These are phyloP conservation scores for Pseudoips prasinana DNA, from an alignment of 2,888 invertebrate genomes.

Conservation along the genomic window DNA sequence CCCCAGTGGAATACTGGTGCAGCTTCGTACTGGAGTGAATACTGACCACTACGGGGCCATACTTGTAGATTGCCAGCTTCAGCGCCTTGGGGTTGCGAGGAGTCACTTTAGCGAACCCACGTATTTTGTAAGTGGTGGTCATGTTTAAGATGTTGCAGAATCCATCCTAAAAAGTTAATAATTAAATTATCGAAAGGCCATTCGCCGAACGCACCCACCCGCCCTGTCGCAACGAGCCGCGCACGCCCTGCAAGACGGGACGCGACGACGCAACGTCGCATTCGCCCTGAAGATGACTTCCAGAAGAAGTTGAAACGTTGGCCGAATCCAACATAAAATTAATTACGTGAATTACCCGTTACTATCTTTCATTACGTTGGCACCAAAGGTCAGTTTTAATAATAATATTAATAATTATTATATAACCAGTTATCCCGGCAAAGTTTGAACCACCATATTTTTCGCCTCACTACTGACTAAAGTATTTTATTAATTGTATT, in stretches of 20 bases:
- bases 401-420: background rate
- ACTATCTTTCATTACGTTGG: too few species aligned
- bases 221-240: too few species aligned
- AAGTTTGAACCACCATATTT: background rate
- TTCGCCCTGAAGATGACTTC: too few species aligned
- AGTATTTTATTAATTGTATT: too few species aligned
- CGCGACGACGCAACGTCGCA: too few species aligned
- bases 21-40: constrained; percentile 31
- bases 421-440: background rate
- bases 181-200: background rate
- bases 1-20: constrained; percentile 39
- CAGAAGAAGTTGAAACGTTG: too few species aligned
- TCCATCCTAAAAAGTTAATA: constrained; percentile 38
- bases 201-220: too few species aligned
- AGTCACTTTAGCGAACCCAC: constrained; percentile 42
- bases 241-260: too few species aligned
- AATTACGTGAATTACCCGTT: too few species aligned
- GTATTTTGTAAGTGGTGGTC: constrained; percentile 36
- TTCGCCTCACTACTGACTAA: too few species aligned
- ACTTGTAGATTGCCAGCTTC: constrained; percentile 44
- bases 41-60: constrained; percentile 45
- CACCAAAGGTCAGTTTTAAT: too few species aligned
- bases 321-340: too few species aligned
- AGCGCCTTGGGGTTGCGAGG: constrained; percentile 40
- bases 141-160: constrained; percentile 40